Evolutionary conservation across 2,888 invertebrate genomes (phyloP).

Genomic region (Rhaphigaster nebulosa): DNA sequence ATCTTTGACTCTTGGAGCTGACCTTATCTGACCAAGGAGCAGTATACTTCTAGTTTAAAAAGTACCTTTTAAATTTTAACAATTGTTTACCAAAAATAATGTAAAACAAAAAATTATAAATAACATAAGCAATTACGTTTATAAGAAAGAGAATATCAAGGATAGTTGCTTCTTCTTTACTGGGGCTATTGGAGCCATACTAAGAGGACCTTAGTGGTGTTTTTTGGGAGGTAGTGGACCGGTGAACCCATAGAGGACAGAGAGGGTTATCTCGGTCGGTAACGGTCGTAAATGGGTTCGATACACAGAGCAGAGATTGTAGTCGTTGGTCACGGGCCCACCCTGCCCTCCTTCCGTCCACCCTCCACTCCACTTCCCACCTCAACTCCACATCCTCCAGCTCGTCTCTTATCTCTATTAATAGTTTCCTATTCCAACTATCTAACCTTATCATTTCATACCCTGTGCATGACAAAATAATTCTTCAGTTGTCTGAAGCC

Average conservation of each 20-base stretch:
- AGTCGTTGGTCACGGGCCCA: background rate
- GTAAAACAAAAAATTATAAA: too few relatives aligned
- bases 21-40: too few relatives aligned
- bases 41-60: too few relatives aligned
- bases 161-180: background rate
- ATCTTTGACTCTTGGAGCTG: too few relatives aligned
- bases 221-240: background rate
- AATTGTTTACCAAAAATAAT: too few relatives aligned
- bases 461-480: too few relatives aligned
- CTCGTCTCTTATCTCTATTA: background rate
- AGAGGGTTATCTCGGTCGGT: constrained; percentile 12
- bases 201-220: background rate
- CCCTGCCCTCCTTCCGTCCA: background rate
- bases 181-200: background rate
- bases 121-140: too few relatives aligned
- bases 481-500: too few relatives aligned
- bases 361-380: background rate
- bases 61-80: too few relatives aligned
- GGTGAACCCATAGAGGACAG: constrained; percentile 32
- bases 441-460: background rate
- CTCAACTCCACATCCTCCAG: background rate
- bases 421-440: background rate
- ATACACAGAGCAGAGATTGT: constrained; percentile 27
- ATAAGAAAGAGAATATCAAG: background rate
- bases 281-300: constrained; percentile 40